Percentiles rank a stretch among this genome's conserved stretches.
These are phyloP conservation scores for Eulimnadia texana DNA, from an alignment of 1,140 invertebrate genomes.

Conservation along the genomic window DNA sequence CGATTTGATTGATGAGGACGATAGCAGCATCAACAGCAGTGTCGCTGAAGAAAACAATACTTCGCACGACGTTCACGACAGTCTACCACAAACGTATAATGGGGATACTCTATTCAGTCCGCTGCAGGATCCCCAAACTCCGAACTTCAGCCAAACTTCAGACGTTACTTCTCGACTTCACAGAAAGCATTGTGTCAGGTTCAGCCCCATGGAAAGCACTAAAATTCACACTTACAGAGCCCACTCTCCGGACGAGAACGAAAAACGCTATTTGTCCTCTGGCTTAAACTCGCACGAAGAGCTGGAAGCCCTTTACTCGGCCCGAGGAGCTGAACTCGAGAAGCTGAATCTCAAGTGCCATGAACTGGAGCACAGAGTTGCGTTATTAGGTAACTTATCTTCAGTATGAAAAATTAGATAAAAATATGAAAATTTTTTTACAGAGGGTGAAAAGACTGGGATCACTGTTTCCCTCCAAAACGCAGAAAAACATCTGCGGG, in stretches of 20 bases:
- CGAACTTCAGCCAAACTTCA: not conserved
- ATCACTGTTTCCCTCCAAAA: not conserved
- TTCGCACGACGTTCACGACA: not conserved
- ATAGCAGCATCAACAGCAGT: not conserved
- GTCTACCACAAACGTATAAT: not conserved
- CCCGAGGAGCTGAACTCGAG: not conserved
- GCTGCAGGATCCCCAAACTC: not conserved
- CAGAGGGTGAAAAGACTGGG: constrained; percentile 8
- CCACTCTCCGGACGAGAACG: not conserved
- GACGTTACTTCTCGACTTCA: not conserved
- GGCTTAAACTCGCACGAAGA: constrained; percentile 1
- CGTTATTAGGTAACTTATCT: constrained; percentile 6
- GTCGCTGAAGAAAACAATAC: not conserved
- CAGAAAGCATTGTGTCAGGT: constrained; percentile 6
- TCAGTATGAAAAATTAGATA: too few relatives aligned
- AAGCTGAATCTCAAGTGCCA: not conserved
- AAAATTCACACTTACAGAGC: not conserved
- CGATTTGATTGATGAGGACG: constrained; percentile 9
- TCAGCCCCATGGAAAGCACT: constrained; percentile 1
- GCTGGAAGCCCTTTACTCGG: not conserved
- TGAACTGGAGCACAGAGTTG: not conserved
- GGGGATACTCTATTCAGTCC: constrained; percentile 4
- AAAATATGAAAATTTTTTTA: not conserved
- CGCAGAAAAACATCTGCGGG: not conserved
- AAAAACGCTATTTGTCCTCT: constrained; percentile 6